Evolutionary conservation across 2,888 invertebrate species (phyloP), one percentile per base, ranked within the genome.

Genomic region (Caenorhabditis becei): DNA sequence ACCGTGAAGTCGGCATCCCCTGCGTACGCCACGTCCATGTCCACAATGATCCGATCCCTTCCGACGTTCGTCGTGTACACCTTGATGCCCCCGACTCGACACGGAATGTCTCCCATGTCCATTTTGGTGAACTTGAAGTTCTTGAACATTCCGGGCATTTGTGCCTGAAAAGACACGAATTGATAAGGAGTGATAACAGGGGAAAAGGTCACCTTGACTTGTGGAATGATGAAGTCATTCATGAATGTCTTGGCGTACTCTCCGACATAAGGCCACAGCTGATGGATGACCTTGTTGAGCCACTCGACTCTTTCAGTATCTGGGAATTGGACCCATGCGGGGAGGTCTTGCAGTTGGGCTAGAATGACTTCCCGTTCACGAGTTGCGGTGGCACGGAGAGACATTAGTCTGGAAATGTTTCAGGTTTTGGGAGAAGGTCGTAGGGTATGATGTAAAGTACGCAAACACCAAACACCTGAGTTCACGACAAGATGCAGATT

Each of bases 1-100:
- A 98, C 96, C 67, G 95, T 95, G 86, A 99, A 96, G 92, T 97
- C 96, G 91, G 97, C 97, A 92, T 99, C 97, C 53, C 98, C 97
- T 82, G 96, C 96, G 92, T 98, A 98, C 90, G 96, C 95, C 79
- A 98, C 93, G 93, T 98, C 98, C 88, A 97, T 93, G 92, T 99
- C 99, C 94, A 99, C 95, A 89, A 98, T 95, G 88, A 99, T 97
- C 93, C 98, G 97, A 88, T 93, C 92, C 66, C 93, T 87, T 28
- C 95, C 95, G 32, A 96, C 94, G 92, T 97, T 96, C 92, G 95
- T 95, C 88, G 97, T 96, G 92, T 98, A 98, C 11, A 97, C 97
- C 80, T 91, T 91, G 53, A 91, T 86, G 14, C 91, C 91, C 35
- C 88, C 87, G n/a, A 91, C 89, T 44, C 91, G 78, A 56, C 87